A percentile compares a stretch with the other conserved stretches of the same genome.
phyloP scores from a whole-genome alignment of 2,113 vertebrate genomes.

The Hipposideros armiger region DNA sequence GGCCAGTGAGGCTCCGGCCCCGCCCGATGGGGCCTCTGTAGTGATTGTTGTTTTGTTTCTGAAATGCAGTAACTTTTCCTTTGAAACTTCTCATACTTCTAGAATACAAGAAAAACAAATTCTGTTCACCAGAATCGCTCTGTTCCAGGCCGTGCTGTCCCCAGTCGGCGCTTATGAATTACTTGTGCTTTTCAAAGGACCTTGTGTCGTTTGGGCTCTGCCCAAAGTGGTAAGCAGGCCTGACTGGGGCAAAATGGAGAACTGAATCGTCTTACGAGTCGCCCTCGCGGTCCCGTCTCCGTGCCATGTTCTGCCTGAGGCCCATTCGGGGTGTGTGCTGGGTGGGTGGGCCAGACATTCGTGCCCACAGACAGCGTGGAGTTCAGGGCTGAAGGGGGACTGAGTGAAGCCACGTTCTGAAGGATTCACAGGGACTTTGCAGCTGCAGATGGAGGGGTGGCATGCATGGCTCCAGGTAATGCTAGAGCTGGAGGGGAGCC shows the following conservation, averaged over 20 bases:
- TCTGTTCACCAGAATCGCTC: not conserved
- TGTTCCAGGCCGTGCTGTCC: not conserved
- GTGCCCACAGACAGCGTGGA: fast-evolving
- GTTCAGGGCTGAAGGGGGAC: no score
- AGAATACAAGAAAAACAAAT: slow-evolving; percentile 56
- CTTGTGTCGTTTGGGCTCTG: slow-evolving; percentile 8
- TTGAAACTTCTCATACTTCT: slow-evolving; percentile 58
- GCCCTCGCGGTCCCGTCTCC: no score
- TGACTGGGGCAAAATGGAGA: not conserved
- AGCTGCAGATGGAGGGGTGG: not conserved
- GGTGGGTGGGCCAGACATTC: fast-evolving
- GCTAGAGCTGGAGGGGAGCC: no score
- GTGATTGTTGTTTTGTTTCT: not conserved
- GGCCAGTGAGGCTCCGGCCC: no score
- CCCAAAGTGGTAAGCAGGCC: not conserved
- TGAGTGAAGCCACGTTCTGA: not conserved
- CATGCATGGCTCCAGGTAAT: no score
- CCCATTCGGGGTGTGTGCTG: no score
- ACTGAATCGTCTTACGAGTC: no score
- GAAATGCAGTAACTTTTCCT: slow-evolving; percentile 29
- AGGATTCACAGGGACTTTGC: not conserved
- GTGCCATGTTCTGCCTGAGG: no score
- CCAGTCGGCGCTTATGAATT: slow-evolving; percentile 8
- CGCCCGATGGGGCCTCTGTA: no score
- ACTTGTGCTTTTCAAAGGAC: no score